phyloP scores from a whole-genome alignment of 2,113 vertebrate species.

The Globicephala melas region DNA sequence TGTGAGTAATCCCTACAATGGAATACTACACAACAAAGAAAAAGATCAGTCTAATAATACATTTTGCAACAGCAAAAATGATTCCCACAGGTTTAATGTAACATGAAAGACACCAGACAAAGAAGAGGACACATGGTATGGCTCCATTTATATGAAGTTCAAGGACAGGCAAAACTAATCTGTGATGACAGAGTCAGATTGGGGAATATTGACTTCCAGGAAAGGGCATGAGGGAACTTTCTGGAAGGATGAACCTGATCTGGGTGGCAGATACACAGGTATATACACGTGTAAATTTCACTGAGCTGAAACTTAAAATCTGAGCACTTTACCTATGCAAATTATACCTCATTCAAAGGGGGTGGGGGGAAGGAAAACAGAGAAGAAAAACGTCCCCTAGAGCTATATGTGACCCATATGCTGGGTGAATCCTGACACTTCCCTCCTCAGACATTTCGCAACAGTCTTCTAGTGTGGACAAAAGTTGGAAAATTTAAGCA shows the following conservation, averaged over 20 bases:
- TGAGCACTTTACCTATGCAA: background rate
- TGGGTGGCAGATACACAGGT: background rate
- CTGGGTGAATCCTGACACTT: background rate
- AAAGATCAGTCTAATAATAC: background rate
- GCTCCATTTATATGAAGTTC: background rate
- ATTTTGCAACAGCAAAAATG: background rate
- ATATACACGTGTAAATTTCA: background rate
- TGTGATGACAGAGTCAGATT: background rate
- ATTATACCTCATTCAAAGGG: background rate
- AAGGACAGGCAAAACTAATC: background rate
- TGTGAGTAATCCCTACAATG: background rate
- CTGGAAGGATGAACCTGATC: background rate
- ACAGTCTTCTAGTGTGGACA: background rate
- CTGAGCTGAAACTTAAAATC: background rate
- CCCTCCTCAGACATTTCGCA: background rate
- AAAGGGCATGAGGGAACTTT: background rate
- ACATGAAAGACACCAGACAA: background rate
- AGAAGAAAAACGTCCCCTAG: background rate
- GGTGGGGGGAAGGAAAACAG: background rate
- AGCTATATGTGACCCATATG: background rate
- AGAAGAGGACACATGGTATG: accelerated
- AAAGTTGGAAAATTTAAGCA: background rate
- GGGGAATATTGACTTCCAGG: background rate
- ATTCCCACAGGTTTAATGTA: background rate
- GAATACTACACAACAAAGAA: background rate